Conservation (phyloP, 2,113 vertebrate species). For the Perca fluviatilis region DNA sequence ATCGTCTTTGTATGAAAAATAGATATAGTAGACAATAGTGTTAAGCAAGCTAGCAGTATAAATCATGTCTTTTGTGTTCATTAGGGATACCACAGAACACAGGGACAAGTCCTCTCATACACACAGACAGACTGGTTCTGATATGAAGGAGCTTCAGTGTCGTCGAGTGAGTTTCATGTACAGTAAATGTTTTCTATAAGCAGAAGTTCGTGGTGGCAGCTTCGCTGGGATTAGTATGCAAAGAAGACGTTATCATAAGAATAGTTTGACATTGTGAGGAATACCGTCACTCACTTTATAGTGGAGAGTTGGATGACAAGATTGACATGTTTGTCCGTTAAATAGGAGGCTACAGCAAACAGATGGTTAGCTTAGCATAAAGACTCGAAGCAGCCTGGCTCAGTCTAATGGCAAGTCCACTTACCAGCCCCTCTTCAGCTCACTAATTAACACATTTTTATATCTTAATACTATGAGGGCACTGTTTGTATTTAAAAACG, state of each 20-base stretch:
- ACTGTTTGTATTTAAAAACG: not conserved
- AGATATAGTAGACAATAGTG: slow-evolving; percentile 70
- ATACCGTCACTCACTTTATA: not conserved
- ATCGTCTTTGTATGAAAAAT: slow-evolving; percentile 74
- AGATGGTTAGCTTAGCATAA: slow-evolving; percentile 3
- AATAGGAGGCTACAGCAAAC: not conserved
- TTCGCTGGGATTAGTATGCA: slow-evolving; percentile 5
- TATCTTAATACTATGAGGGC: not conserved
- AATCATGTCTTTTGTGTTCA: slow-evolving; percentile 66
- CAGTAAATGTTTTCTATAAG: slow-evolving; percentile 40
- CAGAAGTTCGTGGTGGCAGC: not conserved
- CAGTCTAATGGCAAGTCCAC: not conserved
- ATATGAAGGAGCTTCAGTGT: slow-evolving; percentile 60
- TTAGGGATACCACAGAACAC: slow-evolving; percentile 44
- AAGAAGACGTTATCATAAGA: slow-evolving; percentile 1
- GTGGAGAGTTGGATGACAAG: not conserved
- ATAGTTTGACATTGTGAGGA: slow-evolving; percentile 20
- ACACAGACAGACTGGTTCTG: slow-evolving; percentile 35
- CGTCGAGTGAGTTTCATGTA: slow-evolving; percentile 38
- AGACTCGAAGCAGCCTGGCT: not conserved
- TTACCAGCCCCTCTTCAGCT: not conserved
- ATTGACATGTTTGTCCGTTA: not conserved
- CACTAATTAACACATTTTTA: not conserved
- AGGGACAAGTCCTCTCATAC: slow-evolving; percentile 17
- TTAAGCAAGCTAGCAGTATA: slow-evolving; percentile 61